Evolutionary conservation across 2,113 vertebrate genomes (phyloP), one percentile per base, ranked within the genome.

Genomic region (Phrynosoma blainvillii): DNA sequence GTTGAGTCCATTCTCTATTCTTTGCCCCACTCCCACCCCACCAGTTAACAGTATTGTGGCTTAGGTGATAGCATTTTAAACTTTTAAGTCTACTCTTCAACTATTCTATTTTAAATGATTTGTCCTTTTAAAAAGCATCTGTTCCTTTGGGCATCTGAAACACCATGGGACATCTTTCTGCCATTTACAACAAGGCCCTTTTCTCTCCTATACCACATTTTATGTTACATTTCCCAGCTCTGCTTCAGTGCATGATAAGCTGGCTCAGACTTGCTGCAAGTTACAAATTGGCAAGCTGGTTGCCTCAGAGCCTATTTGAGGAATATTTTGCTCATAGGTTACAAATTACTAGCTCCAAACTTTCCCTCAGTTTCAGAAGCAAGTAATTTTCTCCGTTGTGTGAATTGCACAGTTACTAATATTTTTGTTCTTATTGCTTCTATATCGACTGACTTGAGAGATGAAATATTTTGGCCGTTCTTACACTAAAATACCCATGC

Each of bases 21-120:
- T 95, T 25, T 65, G 25, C 32, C 62, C 91, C 89, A 94, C 92
- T 94, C 90, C 95, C 78, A 77, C 25, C 90, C 87, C 66, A 91
- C 95, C 11, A 2, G 91, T 59, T 91, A 88, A 82, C 89, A 16
- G 91, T 82, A 93, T 93, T 93, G 91, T 91, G 95, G 93, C 89
- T 84, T 94, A 95, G 87, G 42, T 78, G 66, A 87, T 91, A 91
- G 88, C 93, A 90, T 89, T 94, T 82, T 79, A 52, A 89, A 89
- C 18, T 62, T 62, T 62, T 62, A 62, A 88, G 78, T 88, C 76
- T 94, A 90, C 79, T 90, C 90, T 89, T 84, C 88, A 93, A 95
- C 91, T 94, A 90, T n/a, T 40, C 93, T 93, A 79, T 96, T 91
- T 93, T 93, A 93, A 65, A 96, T 95, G 95, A 95, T 92, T 93